phyloP scores from a whole-genome alignment of 2,797 vertebrate genomes.

The Denticeps clupeoides region DNA sequence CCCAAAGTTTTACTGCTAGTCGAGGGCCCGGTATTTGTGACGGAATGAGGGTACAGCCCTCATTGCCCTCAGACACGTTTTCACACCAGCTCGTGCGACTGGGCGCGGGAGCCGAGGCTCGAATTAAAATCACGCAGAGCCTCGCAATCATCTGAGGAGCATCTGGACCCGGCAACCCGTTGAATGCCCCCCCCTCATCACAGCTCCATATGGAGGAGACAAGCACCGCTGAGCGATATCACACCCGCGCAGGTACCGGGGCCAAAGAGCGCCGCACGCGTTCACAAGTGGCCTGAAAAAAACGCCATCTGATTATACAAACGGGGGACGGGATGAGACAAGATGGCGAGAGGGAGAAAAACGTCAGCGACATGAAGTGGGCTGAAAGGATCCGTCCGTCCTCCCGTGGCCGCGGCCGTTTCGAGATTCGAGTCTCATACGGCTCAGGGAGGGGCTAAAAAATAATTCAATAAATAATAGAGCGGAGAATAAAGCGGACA shows the following conservation, averaged over 20 bases:
- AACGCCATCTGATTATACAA: conserved; percentile 20
- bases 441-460: too few species aligned
- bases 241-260: conserved; percentile 15
- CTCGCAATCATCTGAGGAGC: conserved; percentile 35
- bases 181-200: conserved; percentile 3
- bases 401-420: too few species aligned
- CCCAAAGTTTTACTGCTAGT: too few species aligned
- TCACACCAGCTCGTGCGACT: conserved; percentile 28
- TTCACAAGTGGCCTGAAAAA: too few species aligned
- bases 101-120: conserved; percentile 21
- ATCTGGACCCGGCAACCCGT: conserved; percentile 26
- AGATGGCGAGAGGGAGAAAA: too few species aligned
- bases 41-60: conserved; percentile 11
- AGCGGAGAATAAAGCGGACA: too few species aligned
- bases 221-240: conserved; percentile 16
- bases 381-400: too few species aligned
- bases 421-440: too few species aligned
- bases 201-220: conserved; percentile 12
- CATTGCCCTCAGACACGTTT: conserved; percentile 41
- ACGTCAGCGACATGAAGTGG: too few species aligned
- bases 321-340: conserved; percentile 11
- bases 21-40: too few species aligned
- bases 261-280: too few species aligned
- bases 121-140: conserved; percentile 38
- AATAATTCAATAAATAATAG: too few species aligned